A percentile compares a stretch with the other conserved stretches of the same genome.
phyloP scores from a whole-genome alignment of 2,113 vertebrate genomes.

The Delphinus delphis region DNA sequence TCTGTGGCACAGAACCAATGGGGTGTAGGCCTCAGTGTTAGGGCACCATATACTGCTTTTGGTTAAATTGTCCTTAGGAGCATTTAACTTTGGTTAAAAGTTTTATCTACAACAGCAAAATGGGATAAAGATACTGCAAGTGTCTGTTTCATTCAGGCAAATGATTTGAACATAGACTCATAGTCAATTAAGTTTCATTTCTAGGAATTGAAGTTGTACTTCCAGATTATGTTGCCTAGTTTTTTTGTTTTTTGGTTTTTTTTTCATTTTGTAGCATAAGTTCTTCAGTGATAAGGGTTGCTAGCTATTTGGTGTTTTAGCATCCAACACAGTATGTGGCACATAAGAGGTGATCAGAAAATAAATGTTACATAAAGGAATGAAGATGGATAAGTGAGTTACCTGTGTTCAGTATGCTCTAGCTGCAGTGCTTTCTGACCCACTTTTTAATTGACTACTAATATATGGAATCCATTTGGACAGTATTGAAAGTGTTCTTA shows the following conservation, averaged over 20 bases:
- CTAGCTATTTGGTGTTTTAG: neutral
- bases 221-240: neutral
- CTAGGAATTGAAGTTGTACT: neutral
- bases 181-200: neutral
- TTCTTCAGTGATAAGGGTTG: neutral
- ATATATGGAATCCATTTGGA: neutral
- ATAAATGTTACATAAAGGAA: conserved; percentile 1
- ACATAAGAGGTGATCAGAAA: neutral
- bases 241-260: neutral
- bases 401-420: neutral
- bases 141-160: neutral
- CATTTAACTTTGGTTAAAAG: neutral
- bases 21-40: accelerated
- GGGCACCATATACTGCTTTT: neutral
- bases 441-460: neutral
- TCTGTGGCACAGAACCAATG: neutral
- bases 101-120: neutral
- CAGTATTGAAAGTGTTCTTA: neutral
- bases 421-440: neutral
- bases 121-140: neutral
- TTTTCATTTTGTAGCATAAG: neutral
- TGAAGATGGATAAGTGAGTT: neutral
- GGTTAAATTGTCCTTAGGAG: neutral
- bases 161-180: neutral
- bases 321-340: neutral